Evolutionary conservation across 2,113 vertebrate species (phyloP).

Genomic region (Mandrillus leucophaeus): DNA sequence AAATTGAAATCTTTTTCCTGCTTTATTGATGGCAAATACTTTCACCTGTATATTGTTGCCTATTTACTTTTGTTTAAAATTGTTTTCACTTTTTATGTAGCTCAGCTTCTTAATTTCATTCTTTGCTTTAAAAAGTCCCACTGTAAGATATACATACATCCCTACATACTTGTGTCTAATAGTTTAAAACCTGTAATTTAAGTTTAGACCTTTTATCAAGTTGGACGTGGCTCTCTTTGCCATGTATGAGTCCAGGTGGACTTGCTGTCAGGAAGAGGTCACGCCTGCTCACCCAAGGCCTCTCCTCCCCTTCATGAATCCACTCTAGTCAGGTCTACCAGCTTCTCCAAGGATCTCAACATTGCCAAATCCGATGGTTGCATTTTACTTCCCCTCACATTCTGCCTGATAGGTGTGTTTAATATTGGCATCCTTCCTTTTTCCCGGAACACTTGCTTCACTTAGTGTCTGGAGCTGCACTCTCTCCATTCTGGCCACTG

Average conservation of each 20-base stretch:
- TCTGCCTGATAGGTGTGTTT: neutral
- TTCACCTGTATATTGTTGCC: neutral
- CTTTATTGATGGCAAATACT: neutral
- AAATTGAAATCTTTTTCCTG: neutral
- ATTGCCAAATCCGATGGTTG: neutral
- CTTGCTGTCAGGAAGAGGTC: fast-evolving
- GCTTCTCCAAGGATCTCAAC: neutral
- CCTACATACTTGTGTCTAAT: neutral
- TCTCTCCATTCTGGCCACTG: neutral
- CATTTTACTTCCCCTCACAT: too few species aligned
- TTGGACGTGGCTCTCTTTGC: neutral
- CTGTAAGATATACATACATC: neutral
- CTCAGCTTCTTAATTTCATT: neutral
- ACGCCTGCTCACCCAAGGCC: neutral
- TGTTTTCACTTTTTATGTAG: neutral
- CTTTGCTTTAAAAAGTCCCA: neutral
- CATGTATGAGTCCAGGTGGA: fast-evolving
- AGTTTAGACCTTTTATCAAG: neutral
- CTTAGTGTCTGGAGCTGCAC: neutral
- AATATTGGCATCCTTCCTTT: neutral
- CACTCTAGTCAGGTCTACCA: neutral
- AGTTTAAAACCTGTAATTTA: neutral
- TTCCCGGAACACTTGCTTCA: neutral
- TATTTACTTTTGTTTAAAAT: neutral
- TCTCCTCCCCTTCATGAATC: neutral